phyloP scores from a whole-genome alignment of 2,797 vertebrate species.

The Pyrrhura leucotis region DNA sequence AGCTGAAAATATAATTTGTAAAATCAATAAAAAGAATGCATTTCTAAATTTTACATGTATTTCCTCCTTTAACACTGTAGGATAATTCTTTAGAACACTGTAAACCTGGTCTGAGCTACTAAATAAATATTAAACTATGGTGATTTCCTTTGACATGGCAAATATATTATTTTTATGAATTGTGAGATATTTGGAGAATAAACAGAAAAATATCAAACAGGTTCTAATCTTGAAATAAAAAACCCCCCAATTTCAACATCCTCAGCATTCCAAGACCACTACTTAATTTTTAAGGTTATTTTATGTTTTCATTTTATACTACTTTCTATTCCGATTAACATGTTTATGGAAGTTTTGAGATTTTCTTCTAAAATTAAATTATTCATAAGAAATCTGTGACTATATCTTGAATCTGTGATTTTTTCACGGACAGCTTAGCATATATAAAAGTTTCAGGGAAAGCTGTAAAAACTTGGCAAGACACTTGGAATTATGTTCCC shows the following conservation, averaged over 20 bases:
- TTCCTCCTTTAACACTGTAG: neutral
- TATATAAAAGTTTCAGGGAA: neutral
- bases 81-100: neutral
- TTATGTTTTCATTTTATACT: neutral
- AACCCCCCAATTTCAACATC: neutral
- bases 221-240: neutral
- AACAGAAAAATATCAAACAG: neutral
- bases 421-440: neutral
- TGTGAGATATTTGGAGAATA: neutral
- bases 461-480: neutral
- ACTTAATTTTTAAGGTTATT: neutral
- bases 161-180: neutral
- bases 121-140: neutral
- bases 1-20: slow-evolving; percentile 75
- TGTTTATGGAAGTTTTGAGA: neutral
- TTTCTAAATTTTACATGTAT: neutral
- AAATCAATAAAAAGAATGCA: neutral
- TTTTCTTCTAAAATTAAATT: neutral
- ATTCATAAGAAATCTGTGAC: neutral
- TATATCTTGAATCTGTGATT: neutral
- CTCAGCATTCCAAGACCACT: neutral
- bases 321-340: neutral
- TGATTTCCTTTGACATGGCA: neutral
- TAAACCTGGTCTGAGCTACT: neutral
- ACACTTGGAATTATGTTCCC: neutral